Percentiles rank a stretch among this genome's conserved stretches.
phyloP scores from a whole-genome alignment of 2,888 invertebrate genomes.

The Metopia argyrocephala region DNA sequence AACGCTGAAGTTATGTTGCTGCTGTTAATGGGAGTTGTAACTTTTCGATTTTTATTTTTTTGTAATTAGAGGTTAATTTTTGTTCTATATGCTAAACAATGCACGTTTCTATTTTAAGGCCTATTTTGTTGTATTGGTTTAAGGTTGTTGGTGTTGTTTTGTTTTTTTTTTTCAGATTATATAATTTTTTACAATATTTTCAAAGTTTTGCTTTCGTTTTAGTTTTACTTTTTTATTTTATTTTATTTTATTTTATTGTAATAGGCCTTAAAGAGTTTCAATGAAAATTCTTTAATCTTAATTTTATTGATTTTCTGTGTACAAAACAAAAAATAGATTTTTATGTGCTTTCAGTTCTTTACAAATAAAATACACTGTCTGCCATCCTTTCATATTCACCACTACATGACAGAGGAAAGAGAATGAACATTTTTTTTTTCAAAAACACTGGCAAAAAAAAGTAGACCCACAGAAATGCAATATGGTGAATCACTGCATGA shows the following conservation, averaged over 20 bases:
- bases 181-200: conserved; percentile 36
- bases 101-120: background rate
- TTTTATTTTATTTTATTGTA: background rate
- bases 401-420: conserved; percentile 6
- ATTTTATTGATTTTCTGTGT: conserved; percentile 53
- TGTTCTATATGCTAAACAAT: background rate
- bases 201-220: background rate
- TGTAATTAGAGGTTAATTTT: background rate
- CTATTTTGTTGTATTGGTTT: background rate
- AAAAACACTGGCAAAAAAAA: conserved; percentile 41
- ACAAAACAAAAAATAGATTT: background rate
- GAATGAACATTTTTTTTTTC: conserved; percentile 10
- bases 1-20: conserved; percentile 3
- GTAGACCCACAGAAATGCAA: conserved; percentile 44
- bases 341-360: background rate
- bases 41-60: conserved; percentile 5
- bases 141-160: background rate
- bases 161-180: conserved; percentile 15
- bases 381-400: conserved; percentile 40
- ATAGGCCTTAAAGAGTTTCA: conserved; percentile 3
- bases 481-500: conserved; percentile 58
- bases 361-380: conserved; percentile 22
- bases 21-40: background rate
- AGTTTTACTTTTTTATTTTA: background rate
- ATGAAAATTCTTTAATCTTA: conserved; percentile 11